phyloP scores from a whole-genome alignment of 2,113 vertebrate genomes.

The Edolisoma coerulescens region DNA sequence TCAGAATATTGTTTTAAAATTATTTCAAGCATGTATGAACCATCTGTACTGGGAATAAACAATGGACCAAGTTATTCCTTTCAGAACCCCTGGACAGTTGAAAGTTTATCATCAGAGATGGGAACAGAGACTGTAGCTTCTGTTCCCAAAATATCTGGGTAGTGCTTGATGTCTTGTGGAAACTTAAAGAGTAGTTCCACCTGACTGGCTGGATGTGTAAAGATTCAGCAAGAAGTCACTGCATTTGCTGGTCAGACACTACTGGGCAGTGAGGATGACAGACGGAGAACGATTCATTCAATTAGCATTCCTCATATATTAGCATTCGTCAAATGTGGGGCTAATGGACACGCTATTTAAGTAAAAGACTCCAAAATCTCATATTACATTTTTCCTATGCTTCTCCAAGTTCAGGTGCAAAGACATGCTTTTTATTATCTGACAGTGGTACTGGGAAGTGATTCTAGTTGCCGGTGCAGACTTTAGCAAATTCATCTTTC shows the following conservation, averaged over 20 bases:
- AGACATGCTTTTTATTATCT: neutral
- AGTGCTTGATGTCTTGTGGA: neutral
- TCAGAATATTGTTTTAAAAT: neutral
- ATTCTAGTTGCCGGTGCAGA: neutral
- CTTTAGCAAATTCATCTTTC: neutral
- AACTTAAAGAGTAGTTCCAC: neutral
- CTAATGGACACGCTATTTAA: neutral
- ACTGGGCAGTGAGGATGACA: neutral
- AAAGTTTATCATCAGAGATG: neutral
- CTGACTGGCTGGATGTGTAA: neutral
- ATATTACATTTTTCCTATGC: neutral
- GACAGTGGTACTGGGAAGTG: neutral
- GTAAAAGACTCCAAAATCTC: neutral
- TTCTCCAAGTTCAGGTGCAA: neutral
- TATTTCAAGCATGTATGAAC: neutral
- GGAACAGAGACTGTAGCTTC: neutral
- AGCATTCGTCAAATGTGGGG: neutral
- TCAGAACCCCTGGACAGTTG: neutral
- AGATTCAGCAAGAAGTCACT: neutral
- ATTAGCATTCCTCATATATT: neutral
- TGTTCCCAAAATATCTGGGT: neutral
- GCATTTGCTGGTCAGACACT: neutral
- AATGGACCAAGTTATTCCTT: neutral
- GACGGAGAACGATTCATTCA: neutral
- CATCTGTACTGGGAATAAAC: neutral